A percentile compares a stretch with the other conserved stretches of the same genome.
Conservation (phyloP, 2,888 invertebrate species). For the Candidula unifasciata region DNA sequence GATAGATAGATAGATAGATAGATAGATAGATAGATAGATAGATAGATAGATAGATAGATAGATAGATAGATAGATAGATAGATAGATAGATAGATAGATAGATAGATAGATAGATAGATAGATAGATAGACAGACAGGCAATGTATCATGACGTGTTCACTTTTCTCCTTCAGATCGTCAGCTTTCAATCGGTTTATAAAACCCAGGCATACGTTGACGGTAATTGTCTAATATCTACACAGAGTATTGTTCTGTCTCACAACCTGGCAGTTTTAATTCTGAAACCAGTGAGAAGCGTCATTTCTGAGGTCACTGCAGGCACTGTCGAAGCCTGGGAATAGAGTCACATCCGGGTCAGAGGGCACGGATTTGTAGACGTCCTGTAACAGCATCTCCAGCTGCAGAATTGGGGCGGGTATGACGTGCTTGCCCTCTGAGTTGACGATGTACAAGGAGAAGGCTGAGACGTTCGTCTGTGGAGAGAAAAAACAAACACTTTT, state of each 20-base stretch:
- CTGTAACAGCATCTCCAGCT: slow-evolving; percentile 67
- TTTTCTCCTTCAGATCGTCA: too few species aligned
- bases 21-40: slow-evolving; percentile 30
- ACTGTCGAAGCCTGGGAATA: slow-evolving; percentile 67
- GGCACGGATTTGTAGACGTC: slow-evolving; percentile 61
- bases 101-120: slow-evolving; percentile 8
- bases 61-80: not conserved
- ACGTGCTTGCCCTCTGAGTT: slow-evolving; percentile 60
- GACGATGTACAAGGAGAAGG: slow-evolving; percentile 67
- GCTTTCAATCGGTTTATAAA: too few species aligned
- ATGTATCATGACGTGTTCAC: too few species aligned
- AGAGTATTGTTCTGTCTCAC: not conserved
- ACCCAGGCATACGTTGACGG: too few species aligned
- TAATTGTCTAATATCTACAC: not conserved
- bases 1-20: slow-evolving; percentile 37
- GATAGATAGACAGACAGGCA: not conserved
- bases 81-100: slow-evolving; percentile 8
- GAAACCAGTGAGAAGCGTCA: slow-evolving; percentile 61
- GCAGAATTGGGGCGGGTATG: slow-evolving; percentile 63
- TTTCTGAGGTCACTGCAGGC: slow-evolving; percentile 65
- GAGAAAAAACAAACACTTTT: not conserved
- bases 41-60: slow-evolving; percentile 28
- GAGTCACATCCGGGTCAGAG: slow-evolving; percentile 59
- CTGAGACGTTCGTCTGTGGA: slow-evolving; percentile 45
- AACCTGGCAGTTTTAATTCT: slow-evolving; percentile 14